These are phyloP conservation scores for Muscicapa striata DNA, from an alignment of 2,797 vertebrate species.

Conservation along the genomic window DNA sequence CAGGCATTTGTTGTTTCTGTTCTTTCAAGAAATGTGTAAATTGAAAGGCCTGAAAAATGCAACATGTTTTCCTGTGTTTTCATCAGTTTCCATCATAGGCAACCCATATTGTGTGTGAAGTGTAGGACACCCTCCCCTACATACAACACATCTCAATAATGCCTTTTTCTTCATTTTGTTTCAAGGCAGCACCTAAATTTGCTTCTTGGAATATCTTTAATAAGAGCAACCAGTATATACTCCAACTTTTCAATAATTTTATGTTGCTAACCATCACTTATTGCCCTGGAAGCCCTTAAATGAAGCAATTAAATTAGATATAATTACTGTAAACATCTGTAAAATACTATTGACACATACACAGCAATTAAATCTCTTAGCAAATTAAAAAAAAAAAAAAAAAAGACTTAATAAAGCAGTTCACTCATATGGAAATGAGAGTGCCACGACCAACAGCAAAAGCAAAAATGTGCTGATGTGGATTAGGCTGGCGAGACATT, in stretches of 20 bases:
- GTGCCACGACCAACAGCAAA: background rate
- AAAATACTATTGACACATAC: slow-evolving; percentile 45
- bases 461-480: background rate
- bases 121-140: background rate
- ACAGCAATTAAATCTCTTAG: slow-evolving; percentile 42
- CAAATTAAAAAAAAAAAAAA: slow-evolving; percentile 33
- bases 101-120: background rate
- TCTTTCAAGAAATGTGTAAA: background rate
- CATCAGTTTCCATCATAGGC: background rate
- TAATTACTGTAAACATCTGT: slow-evolving; percentile 20
- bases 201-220: background rate
- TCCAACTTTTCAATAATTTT: background rate
- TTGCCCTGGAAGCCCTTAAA: background rate
- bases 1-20: background rate
- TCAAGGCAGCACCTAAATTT: background rate
- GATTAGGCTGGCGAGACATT: background rate
- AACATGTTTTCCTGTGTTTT: background rate
- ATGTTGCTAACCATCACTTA: background rate
- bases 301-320: slow-evolving; percentile 30
- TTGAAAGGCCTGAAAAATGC: background rate
- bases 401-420: slow-evolving; percentile 15
- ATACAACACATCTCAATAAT: background rate
- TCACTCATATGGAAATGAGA: background rate
- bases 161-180: background rate
- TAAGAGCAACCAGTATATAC: background rate